Base-by-base conservation (phyloP, 2,888 invertebrate species). In the Drosophila engyochracea region DNA sequence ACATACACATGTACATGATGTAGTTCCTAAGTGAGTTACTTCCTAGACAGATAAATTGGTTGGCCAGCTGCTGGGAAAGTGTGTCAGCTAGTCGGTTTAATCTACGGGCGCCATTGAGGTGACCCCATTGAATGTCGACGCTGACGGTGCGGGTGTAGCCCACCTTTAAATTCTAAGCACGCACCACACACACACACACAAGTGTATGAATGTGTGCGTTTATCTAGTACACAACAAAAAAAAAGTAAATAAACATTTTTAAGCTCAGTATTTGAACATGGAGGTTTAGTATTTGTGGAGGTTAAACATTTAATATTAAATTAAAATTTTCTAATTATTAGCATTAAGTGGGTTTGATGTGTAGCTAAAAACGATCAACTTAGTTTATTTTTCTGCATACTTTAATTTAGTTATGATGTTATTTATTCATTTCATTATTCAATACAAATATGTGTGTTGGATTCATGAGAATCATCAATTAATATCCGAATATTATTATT, bases 61-160 rank as follows among this genome's bases (percentile, higher is more conserved):
- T 47, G 19, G 14, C 30, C n/a, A 28, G 37, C 19, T 30, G 37
- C 19, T 47, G 10, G 2, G 44, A 49, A 72, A 76, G 72, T 77
- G 74, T 76, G 76, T 69, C 74, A 74, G 68, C 25, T 44, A 55
- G 75, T 69, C 76, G 55, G 54, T 33, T 10, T 31, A 59, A 52
- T 44, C 51, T 44, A 53, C 47, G 47, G 22, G 47, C 47, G 14
- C 47, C 47, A 47, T 47, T 62, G 60, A 30, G 65, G 58, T 66
- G 76, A 66, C 71, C 71, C 54, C 75, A 31, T 76, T 76, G 28
- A 65, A 57, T 30, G 70, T n/a, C 60, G 60, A 10, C 49, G 39
- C 57, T 52, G 57, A 25, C 30, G 64, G 52, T 70, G 72, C 54
- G 71, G 72, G 66, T 47, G 60, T 51, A 51, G 44, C 39, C 28